Base-by-base conservation (phyloP, 2,113 vertebrate species). In the Willisornis vidua region DNA sequence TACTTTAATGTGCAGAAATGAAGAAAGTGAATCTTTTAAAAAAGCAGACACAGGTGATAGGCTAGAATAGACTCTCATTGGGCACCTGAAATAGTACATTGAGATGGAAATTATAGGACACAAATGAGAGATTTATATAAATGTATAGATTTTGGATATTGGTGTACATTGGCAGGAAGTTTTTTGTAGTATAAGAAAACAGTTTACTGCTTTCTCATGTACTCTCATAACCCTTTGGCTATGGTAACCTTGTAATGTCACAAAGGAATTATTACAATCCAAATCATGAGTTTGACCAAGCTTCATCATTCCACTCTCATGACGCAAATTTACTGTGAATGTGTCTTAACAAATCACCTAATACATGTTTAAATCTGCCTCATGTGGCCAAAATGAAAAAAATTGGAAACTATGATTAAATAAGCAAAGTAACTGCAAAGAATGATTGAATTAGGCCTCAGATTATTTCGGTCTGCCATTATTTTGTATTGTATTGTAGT, bases 261-360 rank as follows among this genome's bases (percentile, higher is more conserved):
- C 6, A 0, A 59, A 87, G 65, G 65, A 94, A 89, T 94, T 93
- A 74, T 5, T 92, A 18, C 68, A 91, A 68, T 89, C 68, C 76
- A 90, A 48, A 74, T 90, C 46, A 84, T 84, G 87, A 75, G 68
- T 85, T 59, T 92, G 52, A 68, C 93, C 93, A 93, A 84, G 41
- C 76, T 72, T 73, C 57, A 91, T 89, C 72, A 37, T 93, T 90
- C 73, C 70, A 41, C 55, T 89, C 76, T 71, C 59, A n/a, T 77
- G 89, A 95, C 1, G 2, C 28, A 25, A 86, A 77, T 61, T 71
- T 87, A 12, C 48, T 3, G 1, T 67, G 79, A 89, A 93, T 92
- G 83, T 73, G 75, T 81, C 68, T 68, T 71, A 84, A 90, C 63
- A 89, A 78, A 91, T 87, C 86, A 55, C 52, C 48, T 61, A 48